Conservation (phyloP, 92 coral and sea anemone genomes). For the Heteractis magnifica region DNA sequence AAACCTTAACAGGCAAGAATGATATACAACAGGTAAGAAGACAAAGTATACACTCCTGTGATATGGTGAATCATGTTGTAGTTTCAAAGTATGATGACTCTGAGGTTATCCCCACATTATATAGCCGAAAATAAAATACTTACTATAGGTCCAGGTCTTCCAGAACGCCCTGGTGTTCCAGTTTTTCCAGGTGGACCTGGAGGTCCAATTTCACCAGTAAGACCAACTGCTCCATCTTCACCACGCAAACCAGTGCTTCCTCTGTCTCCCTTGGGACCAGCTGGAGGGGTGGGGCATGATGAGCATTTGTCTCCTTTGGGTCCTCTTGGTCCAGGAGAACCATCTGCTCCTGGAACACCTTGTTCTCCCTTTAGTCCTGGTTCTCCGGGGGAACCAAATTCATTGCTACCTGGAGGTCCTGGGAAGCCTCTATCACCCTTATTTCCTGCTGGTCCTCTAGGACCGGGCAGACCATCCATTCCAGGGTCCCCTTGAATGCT, state of each 20-base stretch:
- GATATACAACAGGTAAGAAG: no score
- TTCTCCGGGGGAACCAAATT: slow-evolving; percentile 57
- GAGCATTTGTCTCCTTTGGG: slow-evolving; percentile 60
- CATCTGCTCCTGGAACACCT: slow-evolving; percentile 69
- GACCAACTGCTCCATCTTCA: slow-evolving; percentile 58
- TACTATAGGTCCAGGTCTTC: slow-evolving; percentile 55
- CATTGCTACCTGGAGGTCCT: slow-evolving; percentile 66
- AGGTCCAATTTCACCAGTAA: slow-evolving; percentile 50
- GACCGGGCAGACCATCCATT: slow-evolving; percentile 79
- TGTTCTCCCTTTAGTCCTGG: slow-evolving; percentile 45
- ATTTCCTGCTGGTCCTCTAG: slow-evolving; percentile 52
- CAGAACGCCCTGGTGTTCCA: slow-evolving; percentile 68
- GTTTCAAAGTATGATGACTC: no score
- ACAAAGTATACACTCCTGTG: no score
- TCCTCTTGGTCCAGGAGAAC: slow-evolving; percentile 61
- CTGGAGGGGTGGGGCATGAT: slow-evolving; percentile 45
- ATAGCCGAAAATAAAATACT: background rate
- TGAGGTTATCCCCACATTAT: no score
- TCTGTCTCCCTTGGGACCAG: slow-evolving; percentile 66
- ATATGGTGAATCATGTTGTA: no score
- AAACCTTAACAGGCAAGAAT: no score
- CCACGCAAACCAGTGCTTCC: slow-evolving; percentile 70
- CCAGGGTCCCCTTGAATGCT: slow-evolving; percentile 61
- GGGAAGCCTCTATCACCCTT: slow-evolving; percentile 56
- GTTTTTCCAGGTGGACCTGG: slow-evolving; percentile 52